A percentile compares a stretch with the other conserved stretches of the same genome.
Conservation (phyloP, 1,140 invertebrate species). For the Drosophila lacteicornis region DNA sequence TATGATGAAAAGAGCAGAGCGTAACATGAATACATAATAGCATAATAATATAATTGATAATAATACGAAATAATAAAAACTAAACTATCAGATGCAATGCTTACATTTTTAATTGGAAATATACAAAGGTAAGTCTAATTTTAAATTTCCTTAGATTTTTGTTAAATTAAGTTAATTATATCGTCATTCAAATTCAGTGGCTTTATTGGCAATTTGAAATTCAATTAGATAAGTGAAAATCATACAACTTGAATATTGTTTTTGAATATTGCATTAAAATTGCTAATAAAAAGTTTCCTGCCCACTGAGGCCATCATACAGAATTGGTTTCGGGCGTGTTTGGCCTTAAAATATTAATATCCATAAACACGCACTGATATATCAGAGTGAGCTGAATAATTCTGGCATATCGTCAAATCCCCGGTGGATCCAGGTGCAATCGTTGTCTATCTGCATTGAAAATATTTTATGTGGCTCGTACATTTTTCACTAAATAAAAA, state of each 20-base stretch:
- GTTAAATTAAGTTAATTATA: too few relatives aligned
- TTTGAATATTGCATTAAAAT: neutral
- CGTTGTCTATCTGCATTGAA: slow-evolving; percentile 30
- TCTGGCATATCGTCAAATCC: slow-evolving; percentile 27
- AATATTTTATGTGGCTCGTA: slow-evolving; percentile 30
- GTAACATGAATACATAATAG: slow-evolving; percentile 47
- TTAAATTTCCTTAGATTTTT: neutral
- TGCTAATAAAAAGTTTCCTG: neutral
- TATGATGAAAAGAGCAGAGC: slow-evolving; percentile 35
- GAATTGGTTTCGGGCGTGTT: slow-evolving; percentile 3
- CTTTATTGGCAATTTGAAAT: too few relatives aligned
- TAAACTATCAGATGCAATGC: slow-evolving; percentile 62
- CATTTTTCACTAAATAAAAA: slow-evolving; percentile 41
- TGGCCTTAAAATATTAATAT: slow-evolving; percentile 38
- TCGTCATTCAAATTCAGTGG: too few relatives aligned
- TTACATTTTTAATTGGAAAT: slow-evolving; percentile 8
- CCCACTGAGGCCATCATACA: neutral
- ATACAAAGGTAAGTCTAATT: neutral
- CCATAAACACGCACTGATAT: slow-evolving; percentile 44
- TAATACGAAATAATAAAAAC: slow-evolving; percentile 65
- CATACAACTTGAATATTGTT: too few relatives aligned
- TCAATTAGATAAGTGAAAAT: too few relatives aligned
- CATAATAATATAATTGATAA: slow-evolving; percentile 51
- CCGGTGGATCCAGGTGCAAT: slow-evolving; percentile 17
- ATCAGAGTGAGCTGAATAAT: slow-evolving; percentile 17